Base-by-base conservation (phyloP, 2,888 invertebrate genomes). In the Tetramorium bicarinatum region DNA sequence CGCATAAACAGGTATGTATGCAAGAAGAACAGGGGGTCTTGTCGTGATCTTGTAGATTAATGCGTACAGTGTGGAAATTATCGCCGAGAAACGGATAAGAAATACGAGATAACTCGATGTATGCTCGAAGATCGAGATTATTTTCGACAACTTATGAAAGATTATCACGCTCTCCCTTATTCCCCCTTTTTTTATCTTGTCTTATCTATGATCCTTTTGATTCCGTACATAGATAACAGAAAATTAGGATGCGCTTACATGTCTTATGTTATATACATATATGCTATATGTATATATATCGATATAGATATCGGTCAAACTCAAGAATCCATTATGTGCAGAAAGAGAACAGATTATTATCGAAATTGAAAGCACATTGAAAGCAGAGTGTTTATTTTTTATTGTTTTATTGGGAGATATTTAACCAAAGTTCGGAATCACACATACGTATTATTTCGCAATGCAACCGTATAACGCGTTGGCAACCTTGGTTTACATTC, bases 401-500 rank as follows among this genome's bases (percentile, higher is more conserved):
- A 49, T 15, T 9, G 13, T 75, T 47, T n/a, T n/a, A n/a, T n/a
- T 15, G 4, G n/a, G 13, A 34, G 29, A 11, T 49, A 47, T 21
- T 62, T 62, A 38, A 34, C 7, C 34, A 38, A 66, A 52, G 38
- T 64, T 64, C 11, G 4, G 13, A 74, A 44, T 25, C 34, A 41
- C 25, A 25, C 13, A n/a, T 3, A 4, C 15, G 15, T 18, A 13
- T 74, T 74, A 41, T 18, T 29, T 56, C 25, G 15, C 56, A 54
- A 15, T 54, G 15, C 21, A 38, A 11, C 18, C 18, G 21, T 18
- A 15, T 54, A 41, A 38, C 56, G 18, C 59, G 29, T 34, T 72
- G 21, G 11, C 52, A 52, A 67, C 25, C 29, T 67, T n/a, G 52
- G 18, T 54, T 69, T 69, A 77, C 77, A 77, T 77, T 77, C 77